These are phyloP conservation scores for Lumbricus terrestris DNA, from an alignment of 2,888 invertebrate species.

Conservation along the genomic window DNA sequence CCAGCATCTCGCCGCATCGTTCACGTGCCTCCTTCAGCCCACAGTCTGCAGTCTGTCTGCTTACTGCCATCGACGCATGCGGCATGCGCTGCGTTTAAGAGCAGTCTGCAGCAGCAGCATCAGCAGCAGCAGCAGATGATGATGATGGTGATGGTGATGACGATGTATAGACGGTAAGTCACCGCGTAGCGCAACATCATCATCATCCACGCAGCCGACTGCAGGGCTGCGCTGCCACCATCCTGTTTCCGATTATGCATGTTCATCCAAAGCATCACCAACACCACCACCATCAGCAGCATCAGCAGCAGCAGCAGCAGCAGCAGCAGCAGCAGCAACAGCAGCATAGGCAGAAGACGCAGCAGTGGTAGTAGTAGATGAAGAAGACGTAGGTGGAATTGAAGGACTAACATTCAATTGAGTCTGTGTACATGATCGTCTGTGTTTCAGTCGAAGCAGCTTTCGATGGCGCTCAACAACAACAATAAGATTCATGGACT, in stretches of 20 bases:
- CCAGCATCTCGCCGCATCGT: neutral
- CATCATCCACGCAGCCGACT: conserved; percentile 3
- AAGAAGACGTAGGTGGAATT: no score
- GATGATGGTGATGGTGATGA: neutral
- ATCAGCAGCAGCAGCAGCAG: neutral
- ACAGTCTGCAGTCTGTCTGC: neutral
- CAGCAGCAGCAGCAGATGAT: neutral
- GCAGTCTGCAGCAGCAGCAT: neutral
- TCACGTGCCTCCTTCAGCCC: no score
- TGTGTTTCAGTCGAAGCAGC: neutral
- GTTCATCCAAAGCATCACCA: neutral
- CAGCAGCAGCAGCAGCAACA: neutral
- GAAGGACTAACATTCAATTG: neutral
- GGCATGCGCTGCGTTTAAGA: neutral
- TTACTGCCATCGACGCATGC: neutral
- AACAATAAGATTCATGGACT: no score
- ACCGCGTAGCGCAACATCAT: neutral
- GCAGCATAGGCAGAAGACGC: neutral
- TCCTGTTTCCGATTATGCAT: neutral
- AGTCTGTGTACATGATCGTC: neutral
- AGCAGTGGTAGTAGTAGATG: neutral
- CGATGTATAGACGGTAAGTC: neutral
- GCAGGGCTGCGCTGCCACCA: neutral
- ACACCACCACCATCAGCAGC: neutral
- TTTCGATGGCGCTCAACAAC: neutral